Evolutionary conservation across 2,797 vertebrate species (phyloP).

Genomic region (Esox masquinongy): DNA sequence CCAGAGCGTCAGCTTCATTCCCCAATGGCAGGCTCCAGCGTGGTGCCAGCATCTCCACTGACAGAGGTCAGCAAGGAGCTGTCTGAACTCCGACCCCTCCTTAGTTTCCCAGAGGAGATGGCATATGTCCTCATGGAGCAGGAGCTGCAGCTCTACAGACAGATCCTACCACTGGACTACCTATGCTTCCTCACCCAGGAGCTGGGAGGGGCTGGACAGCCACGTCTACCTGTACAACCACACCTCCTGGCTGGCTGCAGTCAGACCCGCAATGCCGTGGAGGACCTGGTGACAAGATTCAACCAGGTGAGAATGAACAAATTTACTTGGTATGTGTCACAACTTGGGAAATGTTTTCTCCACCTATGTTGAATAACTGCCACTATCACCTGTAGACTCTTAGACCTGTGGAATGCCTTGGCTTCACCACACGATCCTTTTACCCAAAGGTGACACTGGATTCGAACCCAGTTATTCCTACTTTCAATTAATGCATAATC

Average conservation of each 20-base stretch:
- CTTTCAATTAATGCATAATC: not conserved
- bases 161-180: conserved; percentile 92
- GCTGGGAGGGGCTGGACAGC: conserved; percentile 79
- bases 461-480: conserved; percentile 1
- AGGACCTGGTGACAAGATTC: conserved; percentile 93
- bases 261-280: conserved; percentile 86
- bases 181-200: conserved; percentile 94
- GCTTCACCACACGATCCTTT: not conserved
- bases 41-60: conserved; percentile 76
- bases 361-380: not conserved
- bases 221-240: conserved; percentile 71
- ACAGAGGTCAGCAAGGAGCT: conserved; percentile 92
- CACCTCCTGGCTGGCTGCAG: conserved; percentile 84
- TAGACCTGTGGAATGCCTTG: not conserved
- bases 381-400: not conserved
- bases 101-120: conserved; percentile 97
- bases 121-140: conserved; percentile 95
- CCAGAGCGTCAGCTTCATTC: conserved; percentile 87
- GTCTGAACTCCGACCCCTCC: conserved; percentile 88
- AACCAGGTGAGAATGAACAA: conserved; percentile 83
- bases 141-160: conserved; percentile 90
- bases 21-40: conserved; percentile 80
- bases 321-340: not conserved
- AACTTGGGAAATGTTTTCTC: not conserved
- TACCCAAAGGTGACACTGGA: not conserved